These are phyloP conservation scores for Lerema accius DNA, from an alignment of 1,140 invertebrate species.

Conservation along the genomic window DNA sequence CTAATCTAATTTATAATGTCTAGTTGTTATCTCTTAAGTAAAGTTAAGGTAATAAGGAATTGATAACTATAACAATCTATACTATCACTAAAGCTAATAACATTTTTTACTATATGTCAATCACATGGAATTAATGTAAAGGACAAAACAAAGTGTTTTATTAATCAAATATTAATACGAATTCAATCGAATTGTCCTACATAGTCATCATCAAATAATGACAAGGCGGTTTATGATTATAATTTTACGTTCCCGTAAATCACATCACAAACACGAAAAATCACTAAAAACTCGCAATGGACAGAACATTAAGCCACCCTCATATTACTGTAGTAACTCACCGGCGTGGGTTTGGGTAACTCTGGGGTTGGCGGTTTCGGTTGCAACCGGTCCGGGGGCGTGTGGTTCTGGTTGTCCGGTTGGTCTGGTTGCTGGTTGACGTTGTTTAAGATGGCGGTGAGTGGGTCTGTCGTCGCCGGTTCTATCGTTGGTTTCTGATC, in stretches of 20 bases:
- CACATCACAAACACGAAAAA: conserved; percentile 28
- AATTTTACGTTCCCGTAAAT: not conserved
- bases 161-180: too few relatives aligned
- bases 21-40: too few relatives aligned
- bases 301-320: conserved; percentile 2
- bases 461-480: conserved; percentile 44
- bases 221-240: too few relatives aligned
- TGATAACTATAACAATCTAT: too few relatives aligned
- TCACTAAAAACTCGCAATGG: conserved; percentile 18
- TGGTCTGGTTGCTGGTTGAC: conserved; percentile 28
- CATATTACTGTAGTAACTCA: conserved; percentile 42
- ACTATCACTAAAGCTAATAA: too few relatives aligned
- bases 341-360: conserved; percentile 72
- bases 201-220: not conserved
- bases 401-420: conserved; percentile 16
- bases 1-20: not conserved
- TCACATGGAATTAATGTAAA: too few relatives aligned
- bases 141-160: too few relatives aligned
- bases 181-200: too few relatives aligned
- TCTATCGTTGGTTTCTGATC: conserved; percentile 52
- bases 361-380: conserved; percentile 58
- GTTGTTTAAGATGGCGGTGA: conserved; percentile 35
- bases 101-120: too few relatives aligned
- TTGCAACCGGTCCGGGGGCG: conserved; percentile 18
- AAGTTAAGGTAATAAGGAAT: too few relatives aligned